Percentiles rank a stretch among this genome's conserved stretches.
phyloP scores from a whole-genome alignment of 37 sponge, comb jelly and placozoan species.

The Sycon ciliatum region DNA sequence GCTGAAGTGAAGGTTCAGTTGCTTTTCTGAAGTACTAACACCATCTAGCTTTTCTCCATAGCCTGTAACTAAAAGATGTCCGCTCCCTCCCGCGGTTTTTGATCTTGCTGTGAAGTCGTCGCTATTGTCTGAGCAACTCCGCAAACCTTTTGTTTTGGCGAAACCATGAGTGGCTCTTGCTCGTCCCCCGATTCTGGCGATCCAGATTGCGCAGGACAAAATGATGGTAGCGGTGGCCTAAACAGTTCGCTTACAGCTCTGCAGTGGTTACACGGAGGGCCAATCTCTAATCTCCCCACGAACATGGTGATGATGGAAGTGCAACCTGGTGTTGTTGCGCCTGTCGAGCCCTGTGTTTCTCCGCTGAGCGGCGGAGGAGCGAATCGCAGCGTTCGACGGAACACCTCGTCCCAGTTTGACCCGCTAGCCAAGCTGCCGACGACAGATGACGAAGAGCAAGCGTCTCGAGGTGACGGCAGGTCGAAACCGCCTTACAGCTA shows the following conservation, averaged over 20 bases:
- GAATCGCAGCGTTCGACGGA: slow-evolving; percentile 57
- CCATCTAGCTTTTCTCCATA: too few relatives aligned
- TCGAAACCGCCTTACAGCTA: slow-evolving; percentile 90
- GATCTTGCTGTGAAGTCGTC: too few relatives aligned
- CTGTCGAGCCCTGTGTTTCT: not conserved
- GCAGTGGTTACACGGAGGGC: slow-evolving; percentile 54
- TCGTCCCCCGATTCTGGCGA: too few relatives aligned
- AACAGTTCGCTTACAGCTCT: slow-evolving; percentile 68
- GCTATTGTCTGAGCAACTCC: too few relatives aligned
- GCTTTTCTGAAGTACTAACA: too few relatives aligned
- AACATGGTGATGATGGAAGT: not conserved
- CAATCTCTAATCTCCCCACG: slow-evolving; percentile 24
- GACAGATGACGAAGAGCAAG: slow-evolving; percentile 55
- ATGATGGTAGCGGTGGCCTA: slow-evolving; percentile 37
- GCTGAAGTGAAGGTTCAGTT: too few relatives aligned
- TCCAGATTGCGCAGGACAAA: too few relatives aligned
- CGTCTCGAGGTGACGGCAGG: slow-evolving; percentile 49
- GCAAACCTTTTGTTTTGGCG: too few relatives aligned
- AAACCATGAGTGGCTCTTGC: too few relatives aligned
- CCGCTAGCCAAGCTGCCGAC: slow-evolving; percentile 67
- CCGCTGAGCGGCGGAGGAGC: not conserved
- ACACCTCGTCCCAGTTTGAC: too few relatives aligned
- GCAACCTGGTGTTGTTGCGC: slow-evolving; percentile 9
- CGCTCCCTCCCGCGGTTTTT: too few relatives aligned
- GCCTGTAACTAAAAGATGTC: too few relatives aligned